These are phyloP conservation scores for Euplexia lucipara DNA, from an alignment of 2,888 invertebrate genomes.

Conservation along the genomic window DNA sequence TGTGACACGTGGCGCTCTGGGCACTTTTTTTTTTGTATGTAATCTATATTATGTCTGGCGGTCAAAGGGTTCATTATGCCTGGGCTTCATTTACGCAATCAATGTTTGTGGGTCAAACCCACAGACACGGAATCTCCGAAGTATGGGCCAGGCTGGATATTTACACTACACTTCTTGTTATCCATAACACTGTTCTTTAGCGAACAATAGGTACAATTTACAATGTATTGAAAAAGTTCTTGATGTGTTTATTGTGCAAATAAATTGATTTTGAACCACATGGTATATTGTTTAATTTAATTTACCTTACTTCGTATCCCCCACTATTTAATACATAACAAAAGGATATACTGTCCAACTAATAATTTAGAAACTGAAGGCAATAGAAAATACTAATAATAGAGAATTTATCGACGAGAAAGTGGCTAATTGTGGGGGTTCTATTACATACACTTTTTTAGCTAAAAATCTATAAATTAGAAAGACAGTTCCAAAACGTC, in stretches of 20 bases:
- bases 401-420: too few species aligned
- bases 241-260: constrained; percentile 68
- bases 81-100: constrained; percentile 38
- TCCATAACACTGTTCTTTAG: constrained; percentile 31
- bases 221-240: constrained; percentile 63
- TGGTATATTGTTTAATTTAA: constrained; percentile 20
- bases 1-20: too few species aligned
- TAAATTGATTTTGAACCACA: constrained; percentile 67
- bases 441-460: too few species aligned
- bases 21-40: too few species aligned
- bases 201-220: constrained; percentile 51
- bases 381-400: too few species aligned
- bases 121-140: constrained; percentile 54
- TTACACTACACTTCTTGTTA: constrained; percentile 36
- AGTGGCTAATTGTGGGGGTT: too few species aligned
- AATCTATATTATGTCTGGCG: too few species aligned
- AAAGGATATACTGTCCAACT: too few species aligned
- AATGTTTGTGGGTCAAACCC: constrained; percentile 30
- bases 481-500: too few species aligned
- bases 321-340: too few species aligned
- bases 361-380: too few species aligned
- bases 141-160: constrained; percentile 41
- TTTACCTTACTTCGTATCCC: background rate
- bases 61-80: constrained; percentile 32
- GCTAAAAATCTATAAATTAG: too few species aligned